These are phyloP conservation scores for Australoheros scitulus DNA, from an alignment of 2,113 vertebrate genomes.

Conservation along the genomic window DNA sequence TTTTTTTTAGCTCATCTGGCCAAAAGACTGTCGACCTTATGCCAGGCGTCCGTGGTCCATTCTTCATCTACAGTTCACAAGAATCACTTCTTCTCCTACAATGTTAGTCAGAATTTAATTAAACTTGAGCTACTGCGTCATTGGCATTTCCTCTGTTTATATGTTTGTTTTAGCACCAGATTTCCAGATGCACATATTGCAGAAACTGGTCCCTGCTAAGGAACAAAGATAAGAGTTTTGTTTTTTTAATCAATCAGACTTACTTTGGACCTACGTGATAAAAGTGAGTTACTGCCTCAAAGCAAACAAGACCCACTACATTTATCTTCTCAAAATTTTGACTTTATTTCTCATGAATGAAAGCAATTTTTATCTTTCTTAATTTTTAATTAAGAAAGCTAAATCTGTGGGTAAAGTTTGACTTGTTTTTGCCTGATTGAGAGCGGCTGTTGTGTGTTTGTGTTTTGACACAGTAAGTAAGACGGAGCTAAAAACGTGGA, in stretches of 20 bases:
- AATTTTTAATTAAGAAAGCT: neutral
- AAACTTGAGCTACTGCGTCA: too few relatives aligned
- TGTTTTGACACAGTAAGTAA: constrained; percentile 26
- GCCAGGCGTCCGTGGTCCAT: neutral
- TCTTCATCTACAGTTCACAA: neutral
- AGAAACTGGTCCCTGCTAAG: neutral
- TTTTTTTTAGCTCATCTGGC: neutral
- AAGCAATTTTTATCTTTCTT: too few relatives aligned
- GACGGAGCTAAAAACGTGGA: neutral
- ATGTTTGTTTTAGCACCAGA: constrained; percentile 1
- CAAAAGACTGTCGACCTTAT: neutral
- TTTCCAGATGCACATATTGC: neutral
- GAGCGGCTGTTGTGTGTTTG: constrained; percentile 15
- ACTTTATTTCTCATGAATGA: too few relatives aligned
- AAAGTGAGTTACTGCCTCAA: neutral
- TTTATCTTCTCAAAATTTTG: neutral
- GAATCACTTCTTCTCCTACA: neutral
- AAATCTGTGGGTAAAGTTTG: neutral
- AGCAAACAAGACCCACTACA: neutral
- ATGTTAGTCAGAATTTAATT: neutral
- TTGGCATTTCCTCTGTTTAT: neutral
- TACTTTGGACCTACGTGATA: neutral
- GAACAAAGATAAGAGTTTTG: neutral
- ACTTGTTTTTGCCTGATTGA: neutral
- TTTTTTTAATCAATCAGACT: neutral